Evolutionary conservation across 92 coral and sea anemone species (phyloP).

Genomic region (Pocillopora meandrina): DNA sequence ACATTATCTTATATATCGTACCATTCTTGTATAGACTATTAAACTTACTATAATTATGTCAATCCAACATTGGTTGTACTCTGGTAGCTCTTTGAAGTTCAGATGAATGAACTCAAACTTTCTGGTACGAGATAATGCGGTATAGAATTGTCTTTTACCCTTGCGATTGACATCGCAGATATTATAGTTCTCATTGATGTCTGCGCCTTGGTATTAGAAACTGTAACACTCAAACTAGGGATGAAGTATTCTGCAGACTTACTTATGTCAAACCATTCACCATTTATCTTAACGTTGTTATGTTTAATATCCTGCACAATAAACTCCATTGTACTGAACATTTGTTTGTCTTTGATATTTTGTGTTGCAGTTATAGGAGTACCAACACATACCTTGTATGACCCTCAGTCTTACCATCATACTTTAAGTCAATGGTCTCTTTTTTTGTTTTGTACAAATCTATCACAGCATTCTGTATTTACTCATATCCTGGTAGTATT

Average conservation of each 20-base stretch:
- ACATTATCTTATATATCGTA: neutral
- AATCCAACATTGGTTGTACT: neutral
- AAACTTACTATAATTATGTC: neutral
- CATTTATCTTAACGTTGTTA: constrained; percentile 1
- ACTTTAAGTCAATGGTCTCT: constrained; percentile 10
- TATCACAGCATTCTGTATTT: constrained; percentile 26
- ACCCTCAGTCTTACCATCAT: constrained; percentile 10
- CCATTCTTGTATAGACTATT: constrained; percentile 21
- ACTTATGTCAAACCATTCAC: constrained; percentile 7
- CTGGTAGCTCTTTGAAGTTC: neutral
- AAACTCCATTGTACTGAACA: constrained; percentile 28
- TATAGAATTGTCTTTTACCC: constrained; percentile 53
- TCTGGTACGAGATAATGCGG: constrained; percentile 29
- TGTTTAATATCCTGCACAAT: constrained; percentile 3
- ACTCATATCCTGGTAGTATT: constrained; percentile 20
- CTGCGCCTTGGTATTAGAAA: neutral
- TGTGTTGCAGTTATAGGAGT: constrained; percentile 34
- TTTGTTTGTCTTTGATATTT: neutral
- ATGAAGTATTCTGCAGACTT: neutral
- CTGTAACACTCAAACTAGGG: constrained; percentile 17
- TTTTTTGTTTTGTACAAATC: constrained; percentile 17
- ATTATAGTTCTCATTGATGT: constrained; percentile 20
- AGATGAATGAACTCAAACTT: constrained; percentile 26
- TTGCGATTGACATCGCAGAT: neutral
- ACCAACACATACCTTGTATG: neutral